Conservation (phyloP, 2,888 invertebrate genomes). For the Belgica antarctica region DNA sequence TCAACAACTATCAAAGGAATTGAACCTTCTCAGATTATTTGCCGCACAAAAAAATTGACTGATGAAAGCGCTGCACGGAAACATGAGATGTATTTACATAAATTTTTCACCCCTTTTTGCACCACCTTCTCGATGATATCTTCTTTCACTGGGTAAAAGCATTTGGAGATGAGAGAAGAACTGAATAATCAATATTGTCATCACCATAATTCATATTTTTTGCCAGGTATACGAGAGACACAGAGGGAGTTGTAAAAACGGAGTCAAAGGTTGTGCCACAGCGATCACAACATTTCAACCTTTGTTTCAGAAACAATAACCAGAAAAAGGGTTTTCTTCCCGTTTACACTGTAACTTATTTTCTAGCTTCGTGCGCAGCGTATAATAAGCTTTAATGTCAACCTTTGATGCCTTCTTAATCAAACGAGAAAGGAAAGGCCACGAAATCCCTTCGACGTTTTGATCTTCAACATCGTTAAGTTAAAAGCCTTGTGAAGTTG, state of each 20-base stretch:
- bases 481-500: too few species aligned
- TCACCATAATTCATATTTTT: constrained; percentile 15
- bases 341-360: constrained; percentile 10
- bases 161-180: neutral
- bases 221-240: neutral
- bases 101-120: neutral
- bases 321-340: constrained; percentile 5
- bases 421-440: too few species aligned
- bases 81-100: neutral
- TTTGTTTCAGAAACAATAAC: constrained; percentile 19
- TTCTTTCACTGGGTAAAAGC: neutral
- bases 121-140: neutral
- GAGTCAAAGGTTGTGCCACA: constrained; percentile 17
- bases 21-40: neutral
- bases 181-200: constrained; percentile 15
- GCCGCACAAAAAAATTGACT: neutral
- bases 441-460: too few species aligned
- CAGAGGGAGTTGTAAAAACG: neutral
- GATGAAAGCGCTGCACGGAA: neutral
- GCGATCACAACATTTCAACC: neutral
- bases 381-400: constrained; percentile 11
- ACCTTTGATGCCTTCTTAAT: too few species aligned
- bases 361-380: neutral
- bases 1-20: constrained; percentile 1
- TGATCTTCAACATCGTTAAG: too few species aligned